These are phyloP conservation scores for Plutomurus gul DNA, from an alignment of 1,140 invertebrate genomes.

Conservation along the genomic window DNA sequence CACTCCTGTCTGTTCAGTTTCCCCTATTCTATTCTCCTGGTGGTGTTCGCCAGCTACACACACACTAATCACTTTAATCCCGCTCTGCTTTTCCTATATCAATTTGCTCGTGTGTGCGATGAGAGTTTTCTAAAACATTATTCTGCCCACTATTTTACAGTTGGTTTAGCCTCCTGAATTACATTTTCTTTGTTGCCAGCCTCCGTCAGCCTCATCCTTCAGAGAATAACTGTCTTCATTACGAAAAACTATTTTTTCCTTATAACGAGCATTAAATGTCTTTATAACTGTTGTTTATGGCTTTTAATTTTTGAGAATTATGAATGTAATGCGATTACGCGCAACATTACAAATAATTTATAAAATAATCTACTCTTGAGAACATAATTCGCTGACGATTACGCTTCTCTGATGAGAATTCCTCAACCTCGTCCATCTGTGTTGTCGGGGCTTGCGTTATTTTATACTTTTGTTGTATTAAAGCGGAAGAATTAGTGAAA, in stretches of 20 bases:
- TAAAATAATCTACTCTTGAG: not conserved
- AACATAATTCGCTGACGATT: too few relatives aligned
- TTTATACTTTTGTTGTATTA: too few relatives aligned
- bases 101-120: not conserved
- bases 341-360: not conserved
- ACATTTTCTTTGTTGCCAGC: not conserved
- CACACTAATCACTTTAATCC: constrained; percentile 32
- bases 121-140: not conserved
- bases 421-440: too few relatives aligned
- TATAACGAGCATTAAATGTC: not conserved
- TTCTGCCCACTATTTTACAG: not conserved
- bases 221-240: not conserved
- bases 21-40: constrained; percentile 1
- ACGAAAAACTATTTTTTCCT: not conserved
- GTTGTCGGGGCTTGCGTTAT: too few relatives aligned
- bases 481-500: too few relatives aligned
- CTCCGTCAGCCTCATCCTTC: not conserved
- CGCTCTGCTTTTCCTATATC: not conserved
- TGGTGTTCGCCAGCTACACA: not conserved
- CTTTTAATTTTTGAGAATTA: not conserved
- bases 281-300: constrained; percentile 4
- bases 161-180: not conserved
- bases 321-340: not conserved
- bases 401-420: too few relatives aligned
- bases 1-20: not conserved